Base-by-base conservation (phyloP, 2,888 invertebrate genomes). In the Metacarcinus magister region DNA sequence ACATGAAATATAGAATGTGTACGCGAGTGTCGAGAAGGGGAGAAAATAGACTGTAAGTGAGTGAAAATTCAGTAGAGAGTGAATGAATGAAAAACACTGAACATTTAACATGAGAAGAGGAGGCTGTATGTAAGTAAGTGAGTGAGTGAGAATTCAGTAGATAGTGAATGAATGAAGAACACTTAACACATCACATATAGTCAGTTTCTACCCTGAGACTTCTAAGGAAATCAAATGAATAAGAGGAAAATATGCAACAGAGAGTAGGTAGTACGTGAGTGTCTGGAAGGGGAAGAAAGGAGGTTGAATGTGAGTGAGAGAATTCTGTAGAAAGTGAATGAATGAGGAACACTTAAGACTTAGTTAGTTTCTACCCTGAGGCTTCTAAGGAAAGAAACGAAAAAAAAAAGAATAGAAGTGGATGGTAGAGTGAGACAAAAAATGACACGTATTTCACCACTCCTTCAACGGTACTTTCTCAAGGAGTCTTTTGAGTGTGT, bases 71-170 rank as follows among this genome's bases (percentile, higher is more conserved):
- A 19, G 23, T 23, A 60, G 4, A 23, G 19, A 60, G 23, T 60
- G 60, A 54, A 16, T 3, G 54, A 54, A 16, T 16, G 16, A 54
- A 16, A 39, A 39, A 39, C 39, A 39, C 39, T 39, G 39, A 39
- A 39, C 39, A 39, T 2, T 39, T 39, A 39, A 39, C 39, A 39
- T 39, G 39, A 39, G 39, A 39, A 39, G 39, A 39, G 39, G 39
- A 39, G 39, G 39, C n/a, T 92, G 46, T 28, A 28, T 48, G 93
- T 75, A 32, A 67, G 93, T 32, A 32, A 67, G 93, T 93, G 93
- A 60, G 23, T 19, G 60, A 60, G 23, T 60, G 60, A 60, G 23
- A 23, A 60, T 60, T 39, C 39, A 23, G 23, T 23, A 60, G 4
- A 23, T 19, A 60, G 23, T 1, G 19, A 44, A 43, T n/a, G 19